Evolutionary conservation across 2,888 invertebrate genomes (phyloP), one percentile per base, ranked within the genome.

Genomic region (Pherbina coryleti): DNA sequence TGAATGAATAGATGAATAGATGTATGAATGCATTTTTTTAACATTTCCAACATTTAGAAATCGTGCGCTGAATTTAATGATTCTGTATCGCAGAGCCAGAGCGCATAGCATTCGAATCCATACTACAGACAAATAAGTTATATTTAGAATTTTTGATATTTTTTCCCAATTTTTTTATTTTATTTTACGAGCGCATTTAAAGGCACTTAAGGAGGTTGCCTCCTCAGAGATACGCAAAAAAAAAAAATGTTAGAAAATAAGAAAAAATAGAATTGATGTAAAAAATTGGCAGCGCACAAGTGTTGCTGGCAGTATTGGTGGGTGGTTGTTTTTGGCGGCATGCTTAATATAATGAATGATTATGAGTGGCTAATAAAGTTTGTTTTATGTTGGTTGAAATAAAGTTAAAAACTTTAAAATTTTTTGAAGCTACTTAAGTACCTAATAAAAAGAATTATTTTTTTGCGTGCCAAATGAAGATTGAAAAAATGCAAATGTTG

Each of bases 41-140:
- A 5, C 22, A 66, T 31, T 22, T 76, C 37, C 19, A 51, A 53
- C 72, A 77, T 72, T 73, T 73, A 55, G 44, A 70, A 34, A 62
- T 75, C 75, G 78, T 78, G 75, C 62, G 53, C 67, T 70, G 75
- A 75, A 78, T 78, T 75, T 62, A 75, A 78, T 64, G 75, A 75
- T 75, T 70, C 74, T 69, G 57, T 57, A 53, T 60, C 49, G 49
- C 49, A 17, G 37, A 1, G 22, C 66, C 37, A 53, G 25, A 34
- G 25, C 34, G 9, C n/a, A n/a, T 55, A 14, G 22, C 55, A 55
- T 55, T 17, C 17, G 62, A 62, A 62, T 31, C 28, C 11, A 19
- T 53, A 67, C 51, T 19, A 17, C 9, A 31, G 37, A 74, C 17
- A 44, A 44, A 44, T 7, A 60, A n/a, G 70, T 70, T 78, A 75